Conservation (phyloP, 2,113 vertebrate species). For the Otolemur garnettii region DNA sequence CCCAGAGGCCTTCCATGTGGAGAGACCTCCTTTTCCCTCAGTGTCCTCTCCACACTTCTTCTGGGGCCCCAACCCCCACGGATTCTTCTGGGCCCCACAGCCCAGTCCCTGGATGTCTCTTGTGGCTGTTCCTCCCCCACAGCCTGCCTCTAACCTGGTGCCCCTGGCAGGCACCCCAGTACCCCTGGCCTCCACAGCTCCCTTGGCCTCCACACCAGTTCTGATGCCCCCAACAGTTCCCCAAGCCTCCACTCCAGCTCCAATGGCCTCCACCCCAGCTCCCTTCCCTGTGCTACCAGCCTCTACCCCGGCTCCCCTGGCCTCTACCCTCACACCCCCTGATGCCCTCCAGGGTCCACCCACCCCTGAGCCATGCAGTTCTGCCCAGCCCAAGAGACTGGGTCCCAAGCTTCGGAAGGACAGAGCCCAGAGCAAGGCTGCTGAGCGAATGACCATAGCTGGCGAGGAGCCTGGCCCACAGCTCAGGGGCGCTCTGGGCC, state of each 20-base stretch:
- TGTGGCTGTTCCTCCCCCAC: background rate
- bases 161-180: background rate
- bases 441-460: rapidly evolving
- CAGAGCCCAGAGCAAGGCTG: background rate
- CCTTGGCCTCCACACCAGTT: rapidly evolving
- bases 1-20: background rate
- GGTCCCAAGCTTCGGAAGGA: background rate
- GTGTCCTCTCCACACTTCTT: slow-evolving; percentile 57
- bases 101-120: slow-evolving; percentile 65
- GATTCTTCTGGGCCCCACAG: slow-evolving; percentile 75
- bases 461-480: background rate
- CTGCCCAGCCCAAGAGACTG: background rate
- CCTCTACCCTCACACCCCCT: slow-evolving; percentile 75
- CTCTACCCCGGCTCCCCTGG: background rate
- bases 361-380: background rate
- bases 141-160: background rate
- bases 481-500: slow-evolving; percentile 70
- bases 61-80: slow-evolving; percentile 51
- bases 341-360: background rate
- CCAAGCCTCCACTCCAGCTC: slow-evolving; percentile 54
- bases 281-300: rapidly evolving
- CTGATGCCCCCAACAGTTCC: background rate
- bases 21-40: background rate
- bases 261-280: background rate
- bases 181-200: slow-evolving; percentile 54